These are phyloP conservation scores for Hybos culiciformis DNA, from an alignment of 2,888 invertebrate genomes.

Conservation along the genomic window DNA sequence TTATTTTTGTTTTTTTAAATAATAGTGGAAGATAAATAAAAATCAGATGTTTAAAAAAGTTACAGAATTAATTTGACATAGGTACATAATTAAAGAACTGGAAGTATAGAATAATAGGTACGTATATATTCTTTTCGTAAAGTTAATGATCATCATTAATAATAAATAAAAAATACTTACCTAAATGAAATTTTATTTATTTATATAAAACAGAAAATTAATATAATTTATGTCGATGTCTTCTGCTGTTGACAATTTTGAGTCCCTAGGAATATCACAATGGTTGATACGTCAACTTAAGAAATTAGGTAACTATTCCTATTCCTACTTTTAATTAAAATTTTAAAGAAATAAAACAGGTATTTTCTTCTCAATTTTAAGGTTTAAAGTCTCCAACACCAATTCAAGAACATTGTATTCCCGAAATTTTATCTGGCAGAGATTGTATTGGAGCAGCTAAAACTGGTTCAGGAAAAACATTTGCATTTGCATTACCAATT, in stretches of 20 bases:
- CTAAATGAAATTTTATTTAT: no score
- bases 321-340: background rate
- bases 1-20: background rate
- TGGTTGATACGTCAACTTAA: conserved; percentile 62
- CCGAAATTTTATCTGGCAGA: conserved; percentile 58
- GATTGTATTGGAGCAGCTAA: conserved; percentile 95
- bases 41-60: background rate
- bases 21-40: no score
- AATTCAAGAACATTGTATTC: conserved; percentile 70
- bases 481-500: conserved; percentile 93
- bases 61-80: background rate
- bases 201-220: no score
- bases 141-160: background rate
- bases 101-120: no score
- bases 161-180: background rate
- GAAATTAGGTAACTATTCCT: conserved; percentile 44
- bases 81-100: no score
- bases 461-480: conserved; percentile 96
- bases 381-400: conserved; percentile 67
- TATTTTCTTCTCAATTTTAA: conserved; percentile 27
- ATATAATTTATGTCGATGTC: background rate
- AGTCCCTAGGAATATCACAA: conserved; percentile 48
- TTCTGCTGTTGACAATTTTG: conserved; percentile 35
- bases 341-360: background rate
- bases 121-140: background rate